phyloP scores from a whole-genome alignment of 2,888 invertebrate genomes.

The Suillia variegata region DNA sequence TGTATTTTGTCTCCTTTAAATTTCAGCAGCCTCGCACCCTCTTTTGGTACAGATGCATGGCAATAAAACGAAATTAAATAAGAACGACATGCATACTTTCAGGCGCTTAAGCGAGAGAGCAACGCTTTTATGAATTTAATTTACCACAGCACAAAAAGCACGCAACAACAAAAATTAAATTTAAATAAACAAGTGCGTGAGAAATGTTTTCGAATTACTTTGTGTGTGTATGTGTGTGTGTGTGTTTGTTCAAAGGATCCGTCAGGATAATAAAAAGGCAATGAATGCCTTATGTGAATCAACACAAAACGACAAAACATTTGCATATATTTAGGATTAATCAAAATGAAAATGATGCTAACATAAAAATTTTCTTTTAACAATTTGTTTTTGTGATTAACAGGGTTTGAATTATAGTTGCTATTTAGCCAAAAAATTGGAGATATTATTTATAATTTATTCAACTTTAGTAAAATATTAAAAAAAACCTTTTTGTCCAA shows the following conservation, averaged over 20 bases:
- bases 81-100: constrained; percentile 22
- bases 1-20: constrained; percentile 19
- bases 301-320: constrained; percentile 22
- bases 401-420: no score
- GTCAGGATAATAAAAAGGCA: constrained; percentile 27
- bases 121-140: constrained; percentile 40
- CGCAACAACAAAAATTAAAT: constrained; percentile 27
- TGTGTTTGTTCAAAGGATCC: constrained; percentile 8
- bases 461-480: no score
- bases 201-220: constrained; percentile 20
- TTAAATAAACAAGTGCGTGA: constrained; percentile 20
- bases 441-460: no score
- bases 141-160: constrained; percentile 36
- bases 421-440: no score
- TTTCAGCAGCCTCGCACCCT: neutral
- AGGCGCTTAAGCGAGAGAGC: constrained; percentile 13
- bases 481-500: no score
- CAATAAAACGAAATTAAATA: constrained; percentile 49
- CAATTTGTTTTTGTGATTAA: no score
- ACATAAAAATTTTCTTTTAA: no score
- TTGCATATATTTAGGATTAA: constrained; percentile 33
- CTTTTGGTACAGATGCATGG: constrained; percentile 23
- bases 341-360: constrained; percentile 11
- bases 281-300: constrained; percentile 1
- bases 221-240: neutral